Percentiles rank a stretch among this genome's conserved stretches.
Conservation (phyloP, 2,113 vertebrate species). For the Podocnemis expansa region DNA sequence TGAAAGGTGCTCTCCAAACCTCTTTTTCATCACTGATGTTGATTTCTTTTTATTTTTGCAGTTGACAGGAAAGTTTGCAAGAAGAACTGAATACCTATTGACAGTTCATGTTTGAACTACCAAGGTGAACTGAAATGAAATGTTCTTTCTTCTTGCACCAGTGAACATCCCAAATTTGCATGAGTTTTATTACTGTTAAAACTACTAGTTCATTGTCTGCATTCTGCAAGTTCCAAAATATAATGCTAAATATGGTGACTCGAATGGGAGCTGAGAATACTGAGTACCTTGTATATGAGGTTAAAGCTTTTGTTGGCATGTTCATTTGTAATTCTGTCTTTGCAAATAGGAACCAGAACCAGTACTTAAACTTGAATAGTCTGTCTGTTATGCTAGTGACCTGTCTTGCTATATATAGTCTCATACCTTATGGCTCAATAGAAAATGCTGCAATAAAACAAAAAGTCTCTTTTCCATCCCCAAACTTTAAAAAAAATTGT, state of each 20-base stretch:
- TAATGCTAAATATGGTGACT: neutral
- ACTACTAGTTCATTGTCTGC: constrained; percentile 15
- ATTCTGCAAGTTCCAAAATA: constrained; percentile 24
- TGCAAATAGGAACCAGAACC: neutral
- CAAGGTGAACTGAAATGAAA: constrained; percentile 51
- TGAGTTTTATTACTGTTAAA: constrained; percentile 37
- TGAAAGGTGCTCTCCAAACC: constrained; percentile 38
- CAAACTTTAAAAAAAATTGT: neutral
- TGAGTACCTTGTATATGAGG: neutral
- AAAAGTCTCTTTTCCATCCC: neutral
- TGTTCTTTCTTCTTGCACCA: constrained; percentile 59
- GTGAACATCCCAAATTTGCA: constrained; percentile 43
- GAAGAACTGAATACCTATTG: constrained; percentile 40
- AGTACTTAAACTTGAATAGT: neutral
- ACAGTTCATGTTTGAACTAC: constrained; percentile 44
- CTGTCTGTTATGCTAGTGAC: neutral
- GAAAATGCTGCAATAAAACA: neutral
- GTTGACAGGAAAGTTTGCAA: constrained; percentile 5
- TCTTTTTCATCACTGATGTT: neutral
- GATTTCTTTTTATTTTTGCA: constrained; percentile 38
- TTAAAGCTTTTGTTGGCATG: neutral
- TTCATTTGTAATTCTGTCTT: neutral
- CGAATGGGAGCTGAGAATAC: constrained; percentile 37
- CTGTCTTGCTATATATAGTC: neutral
- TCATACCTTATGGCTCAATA: neutral